Evolutionary conservation across 2,888 invertebrate genomes (phyloP).

Genomic region (Boloria euphrosyne): DNA sequence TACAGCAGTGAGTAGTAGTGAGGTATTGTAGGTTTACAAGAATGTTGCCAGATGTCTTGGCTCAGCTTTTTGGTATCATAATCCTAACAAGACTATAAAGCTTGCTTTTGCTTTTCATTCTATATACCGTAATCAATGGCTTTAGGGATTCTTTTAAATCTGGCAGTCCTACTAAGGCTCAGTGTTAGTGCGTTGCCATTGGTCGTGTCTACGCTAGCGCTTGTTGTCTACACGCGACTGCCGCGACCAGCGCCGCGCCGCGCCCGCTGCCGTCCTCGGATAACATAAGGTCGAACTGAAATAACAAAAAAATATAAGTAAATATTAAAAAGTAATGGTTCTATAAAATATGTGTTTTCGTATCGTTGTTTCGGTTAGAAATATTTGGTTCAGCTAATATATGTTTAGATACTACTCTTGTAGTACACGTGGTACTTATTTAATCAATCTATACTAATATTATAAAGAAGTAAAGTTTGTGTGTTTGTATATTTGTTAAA

Average conservation of each 20-base stretch:
- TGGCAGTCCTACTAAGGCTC: slow-evolving; percentile 6
- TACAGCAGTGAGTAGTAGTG: slow-evolving; percentile 12
- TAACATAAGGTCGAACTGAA: slow-evolving; percentile 95
- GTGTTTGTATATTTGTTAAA: too few species aligned
- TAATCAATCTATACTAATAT: too few species aligned
- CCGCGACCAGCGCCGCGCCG: slow-evolving; percentile 97
- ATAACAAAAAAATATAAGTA: slow-evolving; percentile 44
- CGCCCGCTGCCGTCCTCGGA: slow-evolving; percentile 98
- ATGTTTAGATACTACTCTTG: too few species aligned
- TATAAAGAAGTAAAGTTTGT: too few species aligned
- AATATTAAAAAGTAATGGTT: not conserved
- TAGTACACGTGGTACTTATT: too few species aligned
- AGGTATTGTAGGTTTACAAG: slow-evolving; percentile 26
- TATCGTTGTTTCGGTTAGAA: not conserved
- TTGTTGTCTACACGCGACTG: slow-evolving; percentile 88
- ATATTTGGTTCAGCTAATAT: not conserved
- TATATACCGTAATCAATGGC: not conserved
- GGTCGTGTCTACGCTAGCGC: slow-evolving; percentile 12
- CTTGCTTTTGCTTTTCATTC: not conserved
- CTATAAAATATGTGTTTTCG: too few species aligned
- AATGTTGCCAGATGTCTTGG: slow-evolving; percentile 36
- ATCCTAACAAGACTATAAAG: not conserved
- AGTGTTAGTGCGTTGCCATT: slow-evolving; percentile 15
- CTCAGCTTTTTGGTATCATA: not conserved
- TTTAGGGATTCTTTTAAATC: not conserved